phyloP scores from a whole-genome alignment of 2,797 vertebrate species.

The Schizopygopsis pylzovi region DNA sequence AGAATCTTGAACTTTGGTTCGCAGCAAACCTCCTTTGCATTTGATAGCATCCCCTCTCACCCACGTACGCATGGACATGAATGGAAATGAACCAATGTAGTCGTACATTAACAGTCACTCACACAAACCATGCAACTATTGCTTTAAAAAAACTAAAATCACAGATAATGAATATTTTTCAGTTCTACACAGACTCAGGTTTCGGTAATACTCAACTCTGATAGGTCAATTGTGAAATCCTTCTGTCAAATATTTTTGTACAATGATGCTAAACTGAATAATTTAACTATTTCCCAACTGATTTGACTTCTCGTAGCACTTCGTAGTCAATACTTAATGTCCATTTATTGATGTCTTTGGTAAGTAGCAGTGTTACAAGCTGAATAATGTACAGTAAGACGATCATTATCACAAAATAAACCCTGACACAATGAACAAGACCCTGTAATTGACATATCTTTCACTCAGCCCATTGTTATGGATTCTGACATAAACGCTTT shows the following conservation, averaged over 20 bases:
- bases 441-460: not conserved
- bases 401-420: not conserved
- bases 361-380: not conserved
- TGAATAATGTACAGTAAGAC: not conserved
- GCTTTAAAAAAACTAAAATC: not conserved
- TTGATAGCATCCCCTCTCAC: not conserved
- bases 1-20: not conserved
- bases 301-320: not conserved
- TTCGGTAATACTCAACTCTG: not conserved
- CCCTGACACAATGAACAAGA: not conserved
- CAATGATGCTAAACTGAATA: not conserved
- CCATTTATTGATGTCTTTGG: conserved; percentile 1
- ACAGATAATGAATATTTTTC: not conserved
- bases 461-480: not conserved
- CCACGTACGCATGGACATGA: not conserved
- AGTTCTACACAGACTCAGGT: not conserved
- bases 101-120: not conserved
- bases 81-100: conserved; percentile 13
- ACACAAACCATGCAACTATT: not conserved
- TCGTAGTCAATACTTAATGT: not conserved
- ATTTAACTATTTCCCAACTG: not conserved
- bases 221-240: not conserved
- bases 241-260: not conserved
- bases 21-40: not conserved
- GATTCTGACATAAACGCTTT: not conserved